Evolutionary conservation across 2,113 vertebrate species (phyloP), one percentile per base, ranked within the genome.

Genomic region (Salvator merianae): DNA sequence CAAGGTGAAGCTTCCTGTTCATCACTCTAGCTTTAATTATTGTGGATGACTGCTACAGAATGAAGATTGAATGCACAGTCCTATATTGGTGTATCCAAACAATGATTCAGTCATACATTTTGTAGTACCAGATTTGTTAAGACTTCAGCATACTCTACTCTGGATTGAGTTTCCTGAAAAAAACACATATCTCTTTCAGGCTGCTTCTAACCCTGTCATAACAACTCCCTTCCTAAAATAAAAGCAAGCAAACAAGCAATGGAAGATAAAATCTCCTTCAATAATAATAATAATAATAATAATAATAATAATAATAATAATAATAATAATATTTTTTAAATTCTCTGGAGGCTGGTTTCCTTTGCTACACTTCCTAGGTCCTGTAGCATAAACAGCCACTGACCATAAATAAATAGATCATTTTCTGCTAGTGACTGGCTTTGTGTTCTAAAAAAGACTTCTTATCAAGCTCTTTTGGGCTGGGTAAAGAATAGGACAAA

Each of bases 181-280:
- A 22, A 69, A 59, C 18, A 22, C 24, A 16, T 70, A 2, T 62
- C 1, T 10, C 7, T 59, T 8, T 30, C 50, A 36, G 4, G 32
- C 14, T 32, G 28, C 30, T 59, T n/a, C 68, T 73, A 20, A 65
- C 38, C 20, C 10, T 2, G 5, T 53, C 32, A 32, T 50, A 26
- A 20, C 38, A 74, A 36, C 75, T 59, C 50, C 2, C 82, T 55
- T 43, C 32, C 12, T 47, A 16, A 0, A 9, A 87, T 62, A 20
- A 4, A 78, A 83, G 36, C 50, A 87, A 62, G 59, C 70, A 86
- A 88, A 84, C 30, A 86, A 91, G 84, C 69, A 81, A 77, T 12
- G 16, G 40, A 71, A 77, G 66, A 1, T 43, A 2, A 71, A 68
- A 70, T 72, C 63, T 77, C 84, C 55, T 24, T 76, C 34, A 75